Percentiles rank a stretch among this genome's conserved stretches.
These are phyloP conservation scores for Furnarius figulus DNA, from an alignment of 2,113 vertebrate species.

Conservation along the genomic window DNA sequence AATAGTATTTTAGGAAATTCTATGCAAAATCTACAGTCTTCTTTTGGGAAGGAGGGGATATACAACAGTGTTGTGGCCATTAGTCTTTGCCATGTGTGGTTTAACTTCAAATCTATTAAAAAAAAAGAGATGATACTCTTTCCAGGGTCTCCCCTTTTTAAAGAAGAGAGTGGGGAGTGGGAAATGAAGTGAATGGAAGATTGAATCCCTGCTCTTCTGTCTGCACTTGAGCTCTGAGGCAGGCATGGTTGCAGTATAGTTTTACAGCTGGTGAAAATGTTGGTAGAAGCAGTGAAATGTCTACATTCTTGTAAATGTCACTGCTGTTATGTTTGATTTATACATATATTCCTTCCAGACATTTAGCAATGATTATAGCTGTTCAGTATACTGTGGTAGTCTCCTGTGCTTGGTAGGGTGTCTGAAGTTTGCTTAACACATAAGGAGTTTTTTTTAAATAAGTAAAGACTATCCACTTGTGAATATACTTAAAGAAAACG, in stretches of 20 bases:
- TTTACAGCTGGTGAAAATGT: background rate
- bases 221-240: background rate
- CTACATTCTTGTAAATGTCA: background rate
- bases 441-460: background rate
- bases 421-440: background rate
- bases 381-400: background rate
- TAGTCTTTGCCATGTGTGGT: background rate
- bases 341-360: background rate
- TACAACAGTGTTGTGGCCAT: background rate
- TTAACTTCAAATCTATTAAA: background rate
- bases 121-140: fast-evolving
- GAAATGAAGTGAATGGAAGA: background rate
- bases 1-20: background rate
- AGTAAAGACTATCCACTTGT: background rate
- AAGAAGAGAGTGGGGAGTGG: background rate
- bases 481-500: background rate
- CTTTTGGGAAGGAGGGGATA: background rate
- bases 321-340: background rate
- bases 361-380: background rate
- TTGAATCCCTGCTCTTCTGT: background rate
- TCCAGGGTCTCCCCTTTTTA: background rate
- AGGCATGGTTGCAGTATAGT: background rate
- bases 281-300: background rate
- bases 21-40: background rate
- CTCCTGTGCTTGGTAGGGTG: background rate